phyloP scores from a whole-genome alignment of 2,888 invertebrate species.

The Bhutanitis thaidina region DNA sequence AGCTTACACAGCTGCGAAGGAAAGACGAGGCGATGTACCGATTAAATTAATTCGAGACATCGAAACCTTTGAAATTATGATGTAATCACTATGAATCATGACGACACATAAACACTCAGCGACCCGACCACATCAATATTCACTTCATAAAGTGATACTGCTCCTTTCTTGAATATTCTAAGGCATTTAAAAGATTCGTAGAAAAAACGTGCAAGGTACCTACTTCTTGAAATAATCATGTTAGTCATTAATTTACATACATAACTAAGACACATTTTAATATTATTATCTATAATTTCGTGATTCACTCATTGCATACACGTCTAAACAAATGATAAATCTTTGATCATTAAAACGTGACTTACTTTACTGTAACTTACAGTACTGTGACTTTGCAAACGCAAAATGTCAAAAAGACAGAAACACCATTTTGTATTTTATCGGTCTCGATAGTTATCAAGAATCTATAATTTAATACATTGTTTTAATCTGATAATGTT shows the following conservation, averaged over 20 bases:
- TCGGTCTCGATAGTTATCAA: too few relatives aligned
- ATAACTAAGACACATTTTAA: too few relatives aligned
- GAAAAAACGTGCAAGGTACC: not conserved
- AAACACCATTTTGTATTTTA: too few relatives aligned
- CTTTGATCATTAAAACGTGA: too few relatives aligned
- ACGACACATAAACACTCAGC: slow-evolving; percentile 25
- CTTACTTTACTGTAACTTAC: too few relatives aligned
- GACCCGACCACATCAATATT: not conserved
- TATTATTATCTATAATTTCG: too few relatives aligned
- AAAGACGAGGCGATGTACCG: slow-evolving; percentile 39
- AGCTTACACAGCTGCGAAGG: slow-evolving; percentile 57
- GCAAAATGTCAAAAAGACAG: too few relatives aligned
- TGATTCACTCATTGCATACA: not conserved
- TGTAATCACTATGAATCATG: slow-evolving; percentile 47
- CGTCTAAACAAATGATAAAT: not conserved
- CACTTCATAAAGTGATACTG: not conserved
- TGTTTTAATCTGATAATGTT: too few relatives aligned
- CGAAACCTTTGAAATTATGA: slow-evolving; percentile 27
- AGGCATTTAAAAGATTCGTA: not conserved
- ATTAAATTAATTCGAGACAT: slow-evolving; percentile 50
- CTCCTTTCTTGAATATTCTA: not conserved
- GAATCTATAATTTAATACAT: too few relatives aligned
- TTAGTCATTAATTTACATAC: too few relatives aligned
- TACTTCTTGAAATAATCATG: too few relatives aligned
- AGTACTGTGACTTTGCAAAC: too few relatives aligned